Evolutionary conservation across 2,888 invertebrate genomes (phyloP), one percentile per base, ranked within the genome.

Genomic region (Coecobrya sp.): DNA sequence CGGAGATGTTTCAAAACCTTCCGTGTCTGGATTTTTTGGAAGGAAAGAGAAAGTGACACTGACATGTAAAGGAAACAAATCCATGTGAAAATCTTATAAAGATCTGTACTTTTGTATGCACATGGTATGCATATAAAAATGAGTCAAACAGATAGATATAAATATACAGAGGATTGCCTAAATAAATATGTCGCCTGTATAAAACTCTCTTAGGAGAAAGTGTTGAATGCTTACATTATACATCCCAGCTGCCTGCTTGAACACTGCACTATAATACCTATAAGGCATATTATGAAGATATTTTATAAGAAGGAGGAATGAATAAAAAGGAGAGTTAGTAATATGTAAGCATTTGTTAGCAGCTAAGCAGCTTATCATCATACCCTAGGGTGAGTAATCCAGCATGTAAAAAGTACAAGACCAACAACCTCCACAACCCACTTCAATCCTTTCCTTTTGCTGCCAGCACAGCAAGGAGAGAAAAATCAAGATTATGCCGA

Each of bases 1-100:
- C 93, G 79, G 87, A 89, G 89, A 91, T 89, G 89, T 85, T 89
- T 93, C 89, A 92, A 87, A 89, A 52, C 89, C 92, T 86, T 86
- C 82, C 86, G 52, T 49, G 76, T 62, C 19, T 87, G 55, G 55
- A 7, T 7, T 13, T 70, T 65, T 55, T 49, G 27, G 19, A 30
- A 49, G 52, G 68, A 88, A 49, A 65, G 68, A 65, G 68, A 89
- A 92, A 92, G 76, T 92, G 89, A 92, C 88, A 88, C 22, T 88
- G 88, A 92, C 92, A 92, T 52, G 88, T 73, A 89, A 89, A 88
- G 52, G 42, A 30, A 62, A 25, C 49, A 68, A 59, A 90, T 90
- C 90, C 90, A n/a, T 27, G 88, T 45, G 55, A 70, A 79, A 89
- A 89, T 89, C 89, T 84, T 89, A 42, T 89, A 89, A 70, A 82